Evolutionary conservation across 2,113 vertebrate species (phyloP).

Genomic region (Python bivittatus): DNA sequence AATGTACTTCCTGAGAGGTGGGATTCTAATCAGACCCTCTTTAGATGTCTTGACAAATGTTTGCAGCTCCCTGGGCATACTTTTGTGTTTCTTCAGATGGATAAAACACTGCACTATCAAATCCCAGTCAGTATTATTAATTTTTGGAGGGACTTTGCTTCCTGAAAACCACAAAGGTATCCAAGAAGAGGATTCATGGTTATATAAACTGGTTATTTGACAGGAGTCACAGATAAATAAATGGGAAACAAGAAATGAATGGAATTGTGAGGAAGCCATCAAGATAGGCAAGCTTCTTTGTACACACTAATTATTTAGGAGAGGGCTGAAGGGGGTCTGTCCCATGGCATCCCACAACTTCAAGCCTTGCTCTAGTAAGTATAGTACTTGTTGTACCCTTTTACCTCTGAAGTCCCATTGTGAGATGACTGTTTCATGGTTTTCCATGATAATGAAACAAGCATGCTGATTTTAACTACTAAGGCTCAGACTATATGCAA

Average conservation of each 20-base stretch:
- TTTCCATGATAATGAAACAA: slow-evolving; percentile 44
- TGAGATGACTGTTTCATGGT: slow-evolving; percentile 26
- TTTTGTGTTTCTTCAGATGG: background rate
- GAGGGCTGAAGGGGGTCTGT: slow-evolving; percentile 11
- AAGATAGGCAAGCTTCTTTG: background rate
- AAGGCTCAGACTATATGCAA: slow-evolving; percentile 17
- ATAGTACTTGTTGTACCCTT: background rate
- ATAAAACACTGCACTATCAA: background rate
- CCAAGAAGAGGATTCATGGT: slow-evolving; percentile 1
- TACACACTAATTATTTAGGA: background rate
- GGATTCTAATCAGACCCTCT: background rate
- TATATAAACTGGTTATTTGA: background rate
- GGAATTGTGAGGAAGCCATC: slow-evolving; percentile 3
- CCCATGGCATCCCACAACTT: slow-evolving; percentile 15
- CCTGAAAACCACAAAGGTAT: background rate
- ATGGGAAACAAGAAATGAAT: background rate
- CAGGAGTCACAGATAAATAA: background rate
- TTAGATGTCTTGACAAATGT: background rate
- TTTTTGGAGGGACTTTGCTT: background rate
- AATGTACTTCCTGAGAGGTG: background rate
- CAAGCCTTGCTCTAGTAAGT: slow-evolving; percentile 14
- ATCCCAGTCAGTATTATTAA: background rate
- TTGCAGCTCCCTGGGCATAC: too few relatives aligned
- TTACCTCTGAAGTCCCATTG: slow-evolving; percentile 14
- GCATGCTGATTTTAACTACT: slow-evolving; percentile 34